phyloP scores from a whole-genome alignment of 2,797 vertebrate species.

The Enteromius fasciolatus region DNA sequence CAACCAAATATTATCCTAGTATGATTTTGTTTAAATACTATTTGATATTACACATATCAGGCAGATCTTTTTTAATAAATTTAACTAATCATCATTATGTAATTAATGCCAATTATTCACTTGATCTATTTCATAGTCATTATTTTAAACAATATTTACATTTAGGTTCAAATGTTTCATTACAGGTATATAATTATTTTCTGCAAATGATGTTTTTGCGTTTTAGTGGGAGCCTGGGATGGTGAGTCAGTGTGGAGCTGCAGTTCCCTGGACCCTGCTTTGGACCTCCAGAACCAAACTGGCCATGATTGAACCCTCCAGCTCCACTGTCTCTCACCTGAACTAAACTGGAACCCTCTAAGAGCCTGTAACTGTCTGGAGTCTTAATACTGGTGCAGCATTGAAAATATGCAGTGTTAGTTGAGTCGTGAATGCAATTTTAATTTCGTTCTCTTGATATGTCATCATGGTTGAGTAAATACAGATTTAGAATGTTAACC shows the following conservation, averaged over 20 bases:
- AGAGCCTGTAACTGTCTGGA: slow-evolving; percentile 37
- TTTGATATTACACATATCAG: slow-evolving; percentile 3
- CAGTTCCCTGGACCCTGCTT: slow-evolving; percentile 43
- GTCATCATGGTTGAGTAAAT: slow-evolving; percentile 54
- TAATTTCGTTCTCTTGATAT: slow-evolving; percentile 53
- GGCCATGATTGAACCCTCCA: slow-evolving; percentile 53
- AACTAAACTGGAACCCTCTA: slow-evolving; percentile 47
- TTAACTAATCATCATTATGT: background rate
- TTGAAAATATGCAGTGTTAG: slow-evolving; percentile 54
- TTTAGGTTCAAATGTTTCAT: background rate
- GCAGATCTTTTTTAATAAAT: background rate
- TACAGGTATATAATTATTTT: background rate
- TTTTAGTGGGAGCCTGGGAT: slow-evolving; percentile 51
- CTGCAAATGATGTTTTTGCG: background rate
- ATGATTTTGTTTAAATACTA: background rate
- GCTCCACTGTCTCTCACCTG: slow-evolving; percentile 33
- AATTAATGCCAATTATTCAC: background rate
- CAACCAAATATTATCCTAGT: background rate
- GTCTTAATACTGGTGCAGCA: slow-evolving; percentile 53
- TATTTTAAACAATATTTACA: background rate
- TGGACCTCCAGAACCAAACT: slow-evolving; percentile 48
- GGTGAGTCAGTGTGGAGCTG: slow-evolving; percentile 58
- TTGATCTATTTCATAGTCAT: background rate
- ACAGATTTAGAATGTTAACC: slow-evolving; percentile 57
- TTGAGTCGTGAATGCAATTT: slow-evolving; percentile 57